phyloP scores from a whole-genome alignment of 2,113 vertebrate genomes.

The Grammomys dolichurus region DNA sequence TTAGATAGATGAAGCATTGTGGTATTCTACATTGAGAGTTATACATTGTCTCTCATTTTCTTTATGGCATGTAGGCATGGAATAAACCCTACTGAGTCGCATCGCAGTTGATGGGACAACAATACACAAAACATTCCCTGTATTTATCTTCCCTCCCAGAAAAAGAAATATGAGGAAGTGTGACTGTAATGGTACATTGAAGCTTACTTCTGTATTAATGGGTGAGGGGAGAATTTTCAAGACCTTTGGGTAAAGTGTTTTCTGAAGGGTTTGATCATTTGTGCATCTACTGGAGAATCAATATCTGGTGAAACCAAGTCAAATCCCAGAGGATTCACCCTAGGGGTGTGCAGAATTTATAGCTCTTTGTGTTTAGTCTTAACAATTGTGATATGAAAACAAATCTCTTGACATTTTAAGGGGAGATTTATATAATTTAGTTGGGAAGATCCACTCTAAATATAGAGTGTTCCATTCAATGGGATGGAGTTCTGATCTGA shows the following conservation, averaged over 20 bases:
- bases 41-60: not conserved
- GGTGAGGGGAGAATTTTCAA: not conserved
- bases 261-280: not conserved
- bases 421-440: not conserved
- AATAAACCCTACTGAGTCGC: not conserved
- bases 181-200: not conserved
- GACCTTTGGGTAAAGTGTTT: not conserved
- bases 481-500: not conserved
- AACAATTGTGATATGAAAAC: not conserved
- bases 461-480: not conserved
- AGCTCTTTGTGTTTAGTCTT: not conserved
- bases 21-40: not conserved
- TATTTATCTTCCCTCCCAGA: not conserved
- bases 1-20: not conserved
- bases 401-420: not conserved
- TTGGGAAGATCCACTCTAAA: not conserved
- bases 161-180: not conserved
- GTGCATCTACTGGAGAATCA: not conserved
- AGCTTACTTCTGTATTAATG: not conserved
- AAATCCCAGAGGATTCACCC: not conserved
- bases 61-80: not conserved
- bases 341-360: not conserved
- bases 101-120: not conserved
- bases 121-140: not conserved
- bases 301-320: not conserved